A percentile compares a stretch with the other conserved stretches of the same genome.
phyloP scores from a whole-genome alignment of 2,888 invertebrate species.

The Ferdinandea cuprea region DNA sequence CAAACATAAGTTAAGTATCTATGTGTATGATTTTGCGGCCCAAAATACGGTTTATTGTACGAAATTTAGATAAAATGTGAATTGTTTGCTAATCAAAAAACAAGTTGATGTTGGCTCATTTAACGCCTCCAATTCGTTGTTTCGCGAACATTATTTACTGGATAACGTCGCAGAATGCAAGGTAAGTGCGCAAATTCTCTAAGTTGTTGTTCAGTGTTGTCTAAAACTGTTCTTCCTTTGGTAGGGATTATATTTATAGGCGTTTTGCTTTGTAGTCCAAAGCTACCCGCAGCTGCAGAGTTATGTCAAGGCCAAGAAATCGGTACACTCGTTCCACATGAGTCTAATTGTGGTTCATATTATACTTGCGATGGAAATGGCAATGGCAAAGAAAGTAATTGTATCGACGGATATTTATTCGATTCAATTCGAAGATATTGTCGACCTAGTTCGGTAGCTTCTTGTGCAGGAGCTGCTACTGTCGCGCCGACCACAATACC shows the following conservation, averaged over 20 bases:
- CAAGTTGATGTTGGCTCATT: too few relatives aligned
- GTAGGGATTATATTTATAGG: conserved; percentile 3
- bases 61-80: too few relatives aligned
- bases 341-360: conserved; percentile 19
- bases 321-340: conserved; percentile 18
- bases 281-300: background rate
- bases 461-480: conserved; percentile 20
- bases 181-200: conserved; percentile 4
- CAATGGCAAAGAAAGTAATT: background rate
- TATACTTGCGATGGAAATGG: conserved; percentile 42
- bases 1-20: too few relatives aligned
- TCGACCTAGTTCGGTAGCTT: conserved; percentile 8
- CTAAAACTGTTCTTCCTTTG: background rate
- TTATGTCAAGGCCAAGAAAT: background rate
- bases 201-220: too few relatives aligned
- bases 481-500: too few relatives aligned
- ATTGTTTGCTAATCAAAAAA: too few relatives aligned
- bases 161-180: conserved; percentile 4
- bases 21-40: too few relatives aligned
- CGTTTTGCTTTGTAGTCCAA: background rate
- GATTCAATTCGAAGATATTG: conserved; percentile 25
- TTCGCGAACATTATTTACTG: too few relatives aligned
- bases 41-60: too few relatives aligned
- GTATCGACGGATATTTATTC: conserved; percentile 31
- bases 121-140: too few relatives aligned